phyloP scores from a whole-genome alignment of 2,797 vertebrate species.

The Periparus ater region DNA sequence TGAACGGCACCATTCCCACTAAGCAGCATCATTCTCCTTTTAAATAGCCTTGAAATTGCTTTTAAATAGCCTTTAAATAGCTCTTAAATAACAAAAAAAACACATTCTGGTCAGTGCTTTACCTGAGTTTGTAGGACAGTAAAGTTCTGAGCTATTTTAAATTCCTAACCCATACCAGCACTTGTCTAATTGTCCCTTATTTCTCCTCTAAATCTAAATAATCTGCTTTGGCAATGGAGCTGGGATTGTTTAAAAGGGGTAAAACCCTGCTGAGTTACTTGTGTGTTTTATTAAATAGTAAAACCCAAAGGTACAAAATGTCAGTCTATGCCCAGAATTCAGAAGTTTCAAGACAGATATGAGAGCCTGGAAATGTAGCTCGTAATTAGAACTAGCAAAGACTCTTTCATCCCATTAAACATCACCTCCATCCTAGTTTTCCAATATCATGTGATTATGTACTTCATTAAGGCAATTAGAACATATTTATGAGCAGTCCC shows the following conservation, averaged over 20 bases:
- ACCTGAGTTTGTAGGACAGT: background rate
- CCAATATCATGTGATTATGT: constrained; percentile 12
- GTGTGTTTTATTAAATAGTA: background rate
- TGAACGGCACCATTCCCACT: background rate
- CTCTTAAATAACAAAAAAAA: background rate
- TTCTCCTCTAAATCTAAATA: background rate
- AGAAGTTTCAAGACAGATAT: background rate
- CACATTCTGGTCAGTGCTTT: background rate
- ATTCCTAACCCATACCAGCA: background rate
- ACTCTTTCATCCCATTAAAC: constrained; percentile 12
- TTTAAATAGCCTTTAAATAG: background rate
- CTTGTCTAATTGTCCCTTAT: background rate
- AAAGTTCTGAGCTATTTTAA: background rate
- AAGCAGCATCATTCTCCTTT: background rate
- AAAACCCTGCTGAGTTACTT: background rate
- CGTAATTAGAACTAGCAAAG: constrained; percentile 29
- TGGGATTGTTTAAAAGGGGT: background rate
- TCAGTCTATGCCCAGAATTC: background rate
- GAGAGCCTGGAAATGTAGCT: background rate
- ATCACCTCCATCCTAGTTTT: constrained; percentile 17
- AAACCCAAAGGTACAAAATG: background rate
- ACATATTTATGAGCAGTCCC: constrained; percentile 31
- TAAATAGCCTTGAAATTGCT: background rate
- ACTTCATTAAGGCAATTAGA: constrained; percentile 61
- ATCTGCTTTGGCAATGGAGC: background rate